Conservation (phyloP, 1,140 invertebrate species). For the Epicauta chinensis region DNA sequence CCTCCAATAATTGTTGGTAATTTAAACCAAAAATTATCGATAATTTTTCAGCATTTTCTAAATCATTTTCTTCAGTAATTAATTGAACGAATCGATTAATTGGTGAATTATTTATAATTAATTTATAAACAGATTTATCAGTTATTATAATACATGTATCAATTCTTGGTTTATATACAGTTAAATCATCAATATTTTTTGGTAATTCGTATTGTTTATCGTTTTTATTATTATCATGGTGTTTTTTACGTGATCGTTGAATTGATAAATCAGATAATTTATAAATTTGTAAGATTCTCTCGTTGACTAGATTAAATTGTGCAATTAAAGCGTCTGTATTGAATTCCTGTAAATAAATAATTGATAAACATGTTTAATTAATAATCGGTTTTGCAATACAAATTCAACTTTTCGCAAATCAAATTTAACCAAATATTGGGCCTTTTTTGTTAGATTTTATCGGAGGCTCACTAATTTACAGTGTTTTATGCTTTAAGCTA, state of each 20-base stretch:
- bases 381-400: too few species aligned
- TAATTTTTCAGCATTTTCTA: conserved; percentile 52
- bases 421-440: too few species aligned
- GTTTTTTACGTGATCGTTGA: conserved; percentile 24
- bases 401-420: too few species aligned
- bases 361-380: conserved; percentile 1
- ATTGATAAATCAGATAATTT: conserved; percentile 42
- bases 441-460: too few species aligned
- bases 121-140: conserved; percentile 60
- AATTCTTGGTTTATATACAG: conserved; percentile 46
- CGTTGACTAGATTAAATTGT: conserved; percentile 50
- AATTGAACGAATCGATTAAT: conserved; percentile 61
- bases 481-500: too few species aligned
- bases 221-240: conserved; percentile 34
- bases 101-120: conserved; percentile 58
- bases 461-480: too few species aligned
- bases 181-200: conserved; percentile 48
- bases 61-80: conserved; percentile 49
- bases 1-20: conserved; percentile 62
- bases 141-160: conserved; percentile 69
- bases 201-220: conserved; percentile 42
- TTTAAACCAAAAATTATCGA: conserved; percentile 58
- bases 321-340: conserved; percentile 49
- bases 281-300: conserved; percentile 46
- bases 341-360: conserved; percentile 44